Conservation (phyloP, 2,888 invertebrate species). For the Coenonympha glycerion region DNA sequence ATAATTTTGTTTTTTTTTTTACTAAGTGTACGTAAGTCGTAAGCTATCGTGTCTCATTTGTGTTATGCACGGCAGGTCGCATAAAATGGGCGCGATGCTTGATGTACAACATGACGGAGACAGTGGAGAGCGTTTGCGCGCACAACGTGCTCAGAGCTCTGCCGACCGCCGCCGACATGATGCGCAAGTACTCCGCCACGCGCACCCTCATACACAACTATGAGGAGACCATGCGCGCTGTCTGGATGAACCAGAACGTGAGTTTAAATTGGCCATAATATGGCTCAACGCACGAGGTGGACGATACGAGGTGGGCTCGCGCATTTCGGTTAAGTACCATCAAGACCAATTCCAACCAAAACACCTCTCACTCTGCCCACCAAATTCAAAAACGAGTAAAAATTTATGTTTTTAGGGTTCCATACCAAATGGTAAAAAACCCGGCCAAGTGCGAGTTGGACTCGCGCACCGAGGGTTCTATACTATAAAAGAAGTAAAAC, state of each 20-base stretch:
- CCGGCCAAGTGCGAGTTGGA: too few species aligned
- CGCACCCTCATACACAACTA: constrained; percentile 83
- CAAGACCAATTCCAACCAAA: too few species aligned
- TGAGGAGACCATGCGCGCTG: constrained; percentile 85
- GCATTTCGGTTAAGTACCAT: too few species aligned
- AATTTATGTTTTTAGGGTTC: too few species aligned
- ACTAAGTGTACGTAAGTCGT: too few species aligned
- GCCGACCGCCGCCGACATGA: constrained; percentile 83
- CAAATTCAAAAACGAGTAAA: too few species aligned
- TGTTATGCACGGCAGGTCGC: constrained; percentile 68
- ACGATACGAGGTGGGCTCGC: too few species aligned
- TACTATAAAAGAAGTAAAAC: too few species aligned
- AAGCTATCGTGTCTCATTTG: background rate
- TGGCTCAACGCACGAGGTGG: background rate
- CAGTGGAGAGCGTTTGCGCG: constrained; percentile 85
- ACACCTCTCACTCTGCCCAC: too few species aligned
- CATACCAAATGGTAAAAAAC: too few species aligned
- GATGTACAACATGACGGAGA: constrained; percentile 86
- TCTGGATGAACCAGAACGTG: constrained; percentile 91
- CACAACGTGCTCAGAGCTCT: constrained; percentile 84
- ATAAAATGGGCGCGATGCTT: constrained; percentile 90
- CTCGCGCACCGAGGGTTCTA: too few species aligned
- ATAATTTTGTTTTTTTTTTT: too few species aligned
- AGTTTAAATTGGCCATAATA: constrained; percentile 21
- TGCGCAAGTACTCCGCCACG: constrained; percentile 84